Evolutionary conservation across 2,113 vertebrate genomes (phyloP), one percentile per base, ranked within the genome.

Genomic region (Pyrgilauda ruficollis): DNA sequence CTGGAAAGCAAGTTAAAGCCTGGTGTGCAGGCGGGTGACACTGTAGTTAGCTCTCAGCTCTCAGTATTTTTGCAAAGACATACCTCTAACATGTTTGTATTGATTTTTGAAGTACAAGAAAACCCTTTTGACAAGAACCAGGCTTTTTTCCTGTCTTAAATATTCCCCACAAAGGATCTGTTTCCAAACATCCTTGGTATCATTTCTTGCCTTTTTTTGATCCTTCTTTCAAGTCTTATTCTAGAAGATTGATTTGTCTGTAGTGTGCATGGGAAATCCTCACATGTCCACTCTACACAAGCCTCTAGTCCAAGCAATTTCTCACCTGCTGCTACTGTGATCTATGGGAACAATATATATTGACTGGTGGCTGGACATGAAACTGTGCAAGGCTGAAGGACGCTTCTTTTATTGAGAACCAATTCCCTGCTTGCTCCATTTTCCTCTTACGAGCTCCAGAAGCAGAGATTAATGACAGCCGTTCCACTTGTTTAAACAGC

Each of bases 401-500:
- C 3, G 8, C 58, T 91, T 85, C 90, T 95, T 96, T 95, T 96
- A 96, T 96, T 94, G 95, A 81, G 96, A 94, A 87, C 73, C 85
- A 94, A 93, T 95, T 96, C 96, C 92, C 92, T 93, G 66, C 93
- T 96, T 83, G 79, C 91, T 97, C 90, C 78, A 89, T 97, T 97
- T 96, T 94, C 89, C 90, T 86, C 87, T 94, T 97, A 95, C 84
- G 88, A 96, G 94, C 78, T 96, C 87, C 93, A 97, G 90, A 97
- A 97, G 86, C 79, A 87, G 81, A 97, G 97, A 97, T 97, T 96
- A 94, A 97, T 94, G 93, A 55, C 63, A 79, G 89, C 72, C 1
- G 28, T 96, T 97, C 88, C 52, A 66, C 96, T 96, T 97, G 90
- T 96, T 97, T 97, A 97, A 97, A 90, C 96, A 97, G 94, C 81